Percentiles rank a stretch among this genome's conserved stretches.
Conservation (phyloP, 1,140 invertebrate genomes). For the Rhagoletis pomonella region DNA sequence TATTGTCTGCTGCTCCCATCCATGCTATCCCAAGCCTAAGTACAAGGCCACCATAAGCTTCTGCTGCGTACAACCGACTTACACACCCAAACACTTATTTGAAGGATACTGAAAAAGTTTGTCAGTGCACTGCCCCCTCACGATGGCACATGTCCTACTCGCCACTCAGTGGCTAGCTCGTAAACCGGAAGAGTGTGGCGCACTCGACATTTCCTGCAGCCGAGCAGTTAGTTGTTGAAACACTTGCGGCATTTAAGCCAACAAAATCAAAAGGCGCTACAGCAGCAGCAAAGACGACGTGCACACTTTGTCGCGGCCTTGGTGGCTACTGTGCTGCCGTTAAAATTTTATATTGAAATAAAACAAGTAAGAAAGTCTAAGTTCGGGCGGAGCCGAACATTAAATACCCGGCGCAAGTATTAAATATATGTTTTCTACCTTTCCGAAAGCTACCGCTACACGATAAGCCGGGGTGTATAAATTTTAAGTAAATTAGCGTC, state of each 20-base stretch:
- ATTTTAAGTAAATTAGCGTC: no score
- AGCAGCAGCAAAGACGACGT: background rate
- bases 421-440: no score
- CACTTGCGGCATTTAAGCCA: constrained; percentile 40
- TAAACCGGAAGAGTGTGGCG: constrained; percentile 41
- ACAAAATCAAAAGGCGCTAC: constrained; percentile 26
- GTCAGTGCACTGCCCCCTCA: background rate
- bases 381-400: no score
- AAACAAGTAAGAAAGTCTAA: no score
- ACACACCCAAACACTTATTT: background rate
- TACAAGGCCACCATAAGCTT: background rate
- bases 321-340: background rate
- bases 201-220: constrained; percentile 47
- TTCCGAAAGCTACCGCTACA: no score
- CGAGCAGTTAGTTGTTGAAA: constrained; percentile 4
- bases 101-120: constrained; percentile 31
- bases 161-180: constrained; percentile 20
- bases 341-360: background rate
- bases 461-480: no score
- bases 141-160: background rate
- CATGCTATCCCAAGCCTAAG: background rate
- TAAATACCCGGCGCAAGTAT: no score
- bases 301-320: background rate
- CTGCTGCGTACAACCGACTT: background rate
- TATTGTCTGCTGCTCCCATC: background rate